Conservation (phyloP, 1,140 invertebrate genomes). For the Drosophila subobscura region DNA sequence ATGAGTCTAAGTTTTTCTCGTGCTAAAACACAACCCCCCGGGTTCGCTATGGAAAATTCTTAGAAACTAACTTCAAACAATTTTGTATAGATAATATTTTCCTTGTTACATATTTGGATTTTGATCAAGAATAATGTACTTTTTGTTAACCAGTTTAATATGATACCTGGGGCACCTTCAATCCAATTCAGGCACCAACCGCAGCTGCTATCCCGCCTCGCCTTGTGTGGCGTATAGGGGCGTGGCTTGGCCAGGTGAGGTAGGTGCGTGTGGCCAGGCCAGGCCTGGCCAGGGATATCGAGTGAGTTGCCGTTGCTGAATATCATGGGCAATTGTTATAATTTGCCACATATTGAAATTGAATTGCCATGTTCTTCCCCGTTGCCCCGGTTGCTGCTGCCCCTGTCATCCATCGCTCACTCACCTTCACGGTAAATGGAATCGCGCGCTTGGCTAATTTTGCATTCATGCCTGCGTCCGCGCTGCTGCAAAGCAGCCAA, state of each 20-base stretch:
- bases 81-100: no score
- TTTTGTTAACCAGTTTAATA: conserved; percentile 1
- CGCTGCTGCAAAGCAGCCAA: conserved; percentile 20
- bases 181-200: conserved; percentile 36
- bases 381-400: conserved; percentile 34
- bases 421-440: conserved; percentile 65
- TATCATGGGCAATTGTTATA: conserved; percentile 47
- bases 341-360: conserved; percentile 62
- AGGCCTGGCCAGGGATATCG: neutral
- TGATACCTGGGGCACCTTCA: conserved; percentile 15
- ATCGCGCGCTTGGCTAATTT: conserved; percentile 63
- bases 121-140: no score
- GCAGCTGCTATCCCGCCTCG: conserved; percentile 15
- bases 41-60: no score
- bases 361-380: conserved; percentile 33
- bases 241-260: conserved; percentile 12
- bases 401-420: conserved; percentile 19
- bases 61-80: no score
- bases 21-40: no score
- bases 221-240: no score
- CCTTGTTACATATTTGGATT: neutral
- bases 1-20: no score
- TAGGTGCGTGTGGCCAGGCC: conserved; percentile 17
- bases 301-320: conserved; percentile 16
- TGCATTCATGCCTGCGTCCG: conserved; percentile 47